phyloP scores from a whole-genome alignment of 64 coral and sea anemone species.

The Exaiptasia diaphana region DNA sequence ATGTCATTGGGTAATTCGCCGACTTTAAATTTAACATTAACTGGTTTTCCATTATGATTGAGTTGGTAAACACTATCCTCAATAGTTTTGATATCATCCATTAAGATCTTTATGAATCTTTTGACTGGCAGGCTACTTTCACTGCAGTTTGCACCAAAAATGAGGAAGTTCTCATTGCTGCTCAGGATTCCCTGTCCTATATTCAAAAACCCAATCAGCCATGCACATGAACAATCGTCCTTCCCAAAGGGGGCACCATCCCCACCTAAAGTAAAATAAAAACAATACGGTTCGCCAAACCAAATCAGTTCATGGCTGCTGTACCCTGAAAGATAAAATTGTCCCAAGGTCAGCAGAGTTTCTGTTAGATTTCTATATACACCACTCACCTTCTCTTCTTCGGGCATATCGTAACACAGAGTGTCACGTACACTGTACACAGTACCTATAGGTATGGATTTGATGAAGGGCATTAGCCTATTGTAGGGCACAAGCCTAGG shows the following conservation, averaged over 20 bases:
- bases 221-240: conserved; percentile 18
- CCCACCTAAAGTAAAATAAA: conserved; percentile 34
- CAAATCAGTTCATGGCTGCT: conserved; percentile 15
- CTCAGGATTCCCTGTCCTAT: conserved; percentile 24
- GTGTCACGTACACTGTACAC: conserved; percentile 13
- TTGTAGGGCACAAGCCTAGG: conserved; percentile 37
- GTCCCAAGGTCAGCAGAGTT: background rate
- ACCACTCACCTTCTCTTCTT: conserved; percentile 37
- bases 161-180: conserved; percentile 29
- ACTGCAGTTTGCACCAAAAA: conserved; percentile 40
- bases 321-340: conserved; percentile 24
- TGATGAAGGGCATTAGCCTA: conserved; percentile 30
- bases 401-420: background rate
- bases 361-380: conserved; percentile 16
- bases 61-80: background rate
- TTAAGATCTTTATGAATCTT: background rate
- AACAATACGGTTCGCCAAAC: conserved; percentile 2
- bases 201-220: conserved; percentile 26
- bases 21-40: conserved; percentile 44
- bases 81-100: conserved; percentile 6
- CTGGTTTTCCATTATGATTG: background rate
- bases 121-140: background rate
- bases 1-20: conserved; percentile 73
- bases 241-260: conserved; percentile 37
- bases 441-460: conserved; percentile 6